Evolutionary conservation across 2,113 vertebrate species (phyloP).

Genomic region (Tinamus guttatus): DNA sequence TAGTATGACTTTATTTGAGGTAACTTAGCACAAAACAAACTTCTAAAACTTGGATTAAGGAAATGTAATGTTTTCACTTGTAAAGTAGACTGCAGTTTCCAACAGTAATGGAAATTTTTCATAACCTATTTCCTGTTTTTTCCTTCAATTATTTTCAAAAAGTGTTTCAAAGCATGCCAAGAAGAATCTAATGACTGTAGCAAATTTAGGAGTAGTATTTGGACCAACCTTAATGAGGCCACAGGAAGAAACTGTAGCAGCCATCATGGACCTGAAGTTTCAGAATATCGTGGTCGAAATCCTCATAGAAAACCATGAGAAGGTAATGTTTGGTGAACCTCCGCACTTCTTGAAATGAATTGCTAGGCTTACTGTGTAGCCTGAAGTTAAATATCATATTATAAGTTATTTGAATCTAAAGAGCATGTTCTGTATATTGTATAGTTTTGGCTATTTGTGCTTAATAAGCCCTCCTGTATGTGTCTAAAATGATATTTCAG

Average conservation of each 20-base stretch:
- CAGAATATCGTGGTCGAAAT: conserved; percentile 99
- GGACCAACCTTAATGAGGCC: conserved; percentile 97
- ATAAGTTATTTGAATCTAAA: neutral
- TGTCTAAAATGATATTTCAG: neutral
- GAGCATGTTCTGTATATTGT: neutral
- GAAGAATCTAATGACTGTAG: conserved; percentile 95
- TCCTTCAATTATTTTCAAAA: conserved; percentile 37
- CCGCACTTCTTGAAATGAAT: accelerated
- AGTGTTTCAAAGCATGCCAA: conserved; percentile 94
- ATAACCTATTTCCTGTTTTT: conserved; percentile 62
- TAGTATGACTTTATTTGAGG: conserved; percentile 6
- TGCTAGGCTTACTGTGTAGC: neutral
- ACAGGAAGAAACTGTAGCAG: conserved; percentile 95
- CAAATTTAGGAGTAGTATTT: conserved; percentile 97
- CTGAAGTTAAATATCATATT: neutral
- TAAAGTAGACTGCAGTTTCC: neutral
- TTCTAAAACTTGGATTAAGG: conserved; percentile 26
- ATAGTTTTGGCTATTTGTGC: neutral
- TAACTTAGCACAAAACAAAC: neutral
- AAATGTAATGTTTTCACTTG: conserved; percentile 28
- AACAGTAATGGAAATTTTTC: conserved; percentile 4
- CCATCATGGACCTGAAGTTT: conserved; percentile 99
- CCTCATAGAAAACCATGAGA: conserved; percentile 93
- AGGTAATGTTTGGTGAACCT: conserved; percentile 77
- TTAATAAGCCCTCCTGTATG: neutral